Base-by-base conservation (phyloP, 2,797 vertebrate species). In the Prunella strophiata region DNA sequence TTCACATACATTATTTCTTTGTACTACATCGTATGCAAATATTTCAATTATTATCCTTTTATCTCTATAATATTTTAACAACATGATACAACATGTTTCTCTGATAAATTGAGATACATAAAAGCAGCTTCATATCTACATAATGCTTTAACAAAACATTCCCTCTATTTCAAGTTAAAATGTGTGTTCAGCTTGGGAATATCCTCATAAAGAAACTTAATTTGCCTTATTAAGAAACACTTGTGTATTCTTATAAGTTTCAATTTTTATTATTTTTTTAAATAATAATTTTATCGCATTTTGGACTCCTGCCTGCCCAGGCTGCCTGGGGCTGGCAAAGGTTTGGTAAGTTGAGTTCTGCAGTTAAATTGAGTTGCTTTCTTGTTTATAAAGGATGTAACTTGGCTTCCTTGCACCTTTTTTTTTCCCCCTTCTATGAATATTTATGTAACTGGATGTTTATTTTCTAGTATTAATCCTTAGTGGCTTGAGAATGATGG, bases 21-120 rank as follows among this genome's bases (percentile, higher is more conserved):
- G 59, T 93, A 81, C 73, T 92, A 29, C 61, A 92, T 88, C 74
- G 16, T 75, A 95, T 78, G 76, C 79, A 93, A 88, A 95, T 89
- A 81, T 45, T 88, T 81, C 42, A 78, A 8, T 85, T 86, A 85
- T 85, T 72, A 63, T 76, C 58, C 75, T 95, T 92, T 85, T 95
- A 88, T 89, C 89, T 93, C 21, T 59, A 0, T 88, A 63, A 52
- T 89, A 89, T 78, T 94, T 85, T 75, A 85, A 85, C 85, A 91
- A 58, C 91, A 45, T 43, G 75, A 81, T 75, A 42, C 36, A 70
- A 55, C 73, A 3, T 86, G 87, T 85, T 91, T 84, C 76, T 73
- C 67, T 16, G 50, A 75, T 86, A 90, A 93, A 91, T 7, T n/a
- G 43, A 70, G 52, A 72, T 89, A 77, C 65, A 88, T 91, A 78